Evolutionary conservation across 2,113 vertebrate species (phyloP).

Genomic region (Mormyrus iriodes): DNA sequence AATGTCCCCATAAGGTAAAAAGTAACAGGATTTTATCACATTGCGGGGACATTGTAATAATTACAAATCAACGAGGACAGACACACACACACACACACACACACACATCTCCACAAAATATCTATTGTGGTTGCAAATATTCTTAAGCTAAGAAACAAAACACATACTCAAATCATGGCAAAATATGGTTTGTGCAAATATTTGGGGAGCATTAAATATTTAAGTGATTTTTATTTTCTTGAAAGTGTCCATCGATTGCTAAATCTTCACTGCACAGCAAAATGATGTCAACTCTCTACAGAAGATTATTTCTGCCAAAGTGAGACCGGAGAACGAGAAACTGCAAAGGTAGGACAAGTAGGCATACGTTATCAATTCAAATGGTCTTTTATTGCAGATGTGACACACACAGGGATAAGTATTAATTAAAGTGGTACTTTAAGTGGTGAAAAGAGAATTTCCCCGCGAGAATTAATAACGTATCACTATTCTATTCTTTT

Average conservation of each 20-base stretch:
- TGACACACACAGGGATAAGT: neutral
- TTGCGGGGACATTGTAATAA: neutral
- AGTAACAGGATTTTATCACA: neutral
- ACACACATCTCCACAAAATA: neutral
- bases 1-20: neutral
- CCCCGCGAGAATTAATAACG: neutral
- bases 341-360: neutral
- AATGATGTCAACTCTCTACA: neutral
- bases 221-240: neutral
- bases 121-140: neutral
- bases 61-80: neutral
- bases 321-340: neutral
- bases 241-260: neutral
- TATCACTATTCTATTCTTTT: neutral
- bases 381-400: neutral
- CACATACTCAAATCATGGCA: neutral
- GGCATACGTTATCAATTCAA: neutral
- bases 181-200: neutral
- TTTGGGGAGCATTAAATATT: neutral
- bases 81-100: neutral
- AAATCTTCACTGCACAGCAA: neutral
- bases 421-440: neutral
- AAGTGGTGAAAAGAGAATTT: neutral
- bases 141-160: neutral
- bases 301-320: constrained; percentile 5